Base-by-base conservation (phyloP, 1,140 invertebrate genomes). In the Zaprionus nigranus region DNA sequence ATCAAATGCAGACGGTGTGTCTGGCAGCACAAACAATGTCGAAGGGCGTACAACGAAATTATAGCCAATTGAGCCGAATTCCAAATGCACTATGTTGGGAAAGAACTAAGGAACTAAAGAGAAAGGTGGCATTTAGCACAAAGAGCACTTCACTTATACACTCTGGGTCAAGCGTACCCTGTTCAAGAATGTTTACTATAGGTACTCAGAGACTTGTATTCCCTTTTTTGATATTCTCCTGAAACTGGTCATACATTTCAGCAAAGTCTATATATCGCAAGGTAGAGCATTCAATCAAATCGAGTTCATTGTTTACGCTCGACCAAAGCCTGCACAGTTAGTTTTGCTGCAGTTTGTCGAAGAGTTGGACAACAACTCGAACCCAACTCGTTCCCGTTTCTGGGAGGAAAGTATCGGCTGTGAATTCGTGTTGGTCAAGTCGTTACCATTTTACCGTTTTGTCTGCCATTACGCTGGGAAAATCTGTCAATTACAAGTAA, bases 401-500 rank as follows among this genome's bases (percentile, higher is more conserved):
- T 22, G 66, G 7, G 1, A 22, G 22, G 30, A 7, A 7, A 13
- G 46, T 22, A 59, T 20, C 53, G 34, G 20, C 24, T 34, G 28
- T 43, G 13, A 24, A 20, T 36, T 26, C 26, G 46, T 26, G 40
- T 43, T 64, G 67, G 64, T 68, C 57, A 73, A 79, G 75, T 86
- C 72, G 79, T 79, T 76, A 71, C 82, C 82, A 82, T 79, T 86
- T 79, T 76, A 71, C 82, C 82, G 79, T 79, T 86, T 82, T 79
- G 79, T 78, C 83, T 71, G 79, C 71, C 82, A 78, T 85, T 81
- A 81, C 74, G 78, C 40, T 81, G 78, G 65, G 72, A 82, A 87
- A 86, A 87, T 87, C 83, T 86, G 83, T 86, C 83, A 86, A 86
- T 86, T 87, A 86, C 79, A 62, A 82, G 69, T 57, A 75, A 78